phyloP scores from a whole-genome alignment of 2,888 invertebrate species.

The Xestia xanthographa region DNA sequence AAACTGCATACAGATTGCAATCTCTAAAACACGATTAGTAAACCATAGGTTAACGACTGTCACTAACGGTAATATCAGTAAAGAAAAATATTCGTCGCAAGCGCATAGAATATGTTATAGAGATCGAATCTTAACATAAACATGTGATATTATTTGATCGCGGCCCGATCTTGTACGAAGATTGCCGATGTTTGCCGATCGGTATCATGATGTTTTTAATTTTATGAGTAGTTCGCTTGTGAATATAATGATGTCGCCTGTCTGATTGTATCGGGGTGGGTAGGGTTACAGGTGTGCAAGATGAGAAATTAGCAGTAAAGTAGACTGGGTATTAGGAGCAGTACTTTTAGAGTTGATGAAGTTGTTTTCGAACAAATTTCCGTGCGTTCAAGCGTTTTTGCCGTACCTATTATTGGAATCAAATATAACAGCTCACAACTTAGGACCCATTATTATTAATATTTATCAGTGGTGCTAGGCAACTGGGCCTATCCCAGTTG shows the following conservation, averaged over 20 bases:
- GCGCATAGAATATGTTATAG: constrained; percentile 67
- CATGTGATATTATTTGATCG: constrained; percentile 82
- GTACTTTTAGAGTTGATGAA: background rate
- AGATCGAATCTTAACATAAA: constrained; percentile 84
- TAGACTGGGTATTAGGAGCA: background rate
- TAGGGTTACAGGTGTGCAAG: constrained; percentile 39
- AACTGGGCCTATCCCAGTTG: no score
- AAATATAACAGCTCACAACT: no score
- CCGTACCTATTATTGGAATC: no score
- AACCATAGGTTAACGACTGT: constrained; percentile 64
- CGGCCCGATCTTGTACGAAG: constrained; percentile 76
- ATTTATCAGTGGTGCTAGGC: no score
- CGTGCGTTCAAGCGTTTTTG: no score
- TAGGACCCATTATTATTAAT: no score
- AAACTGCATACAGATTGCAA: constrained; percentile 60
- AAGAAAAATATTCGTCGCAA: constrained; percentile 71
- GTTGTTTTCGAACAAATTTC: no score
- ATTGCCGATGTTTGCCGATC: constrained; percentile 77
- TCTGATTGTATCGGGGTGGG: constrained; percentile 48
- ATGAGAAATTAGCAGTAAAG: constrained; percentile 25
- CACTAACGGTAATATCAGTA: constrained; percentile 66
- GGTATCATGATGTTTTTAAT: constrained; percentile 78
- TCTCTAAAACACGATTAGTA: constrained; percentile 65
- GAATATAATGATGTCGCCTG: constrained; percentile 67
- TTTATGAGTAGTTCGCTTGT: constrained; percentile 77